These are phyloP conservation scores for Nesoenas mayeri DNA, from an alignment of 2,113 vertebrate genomes.

Conservation along the genomic window DNA sequence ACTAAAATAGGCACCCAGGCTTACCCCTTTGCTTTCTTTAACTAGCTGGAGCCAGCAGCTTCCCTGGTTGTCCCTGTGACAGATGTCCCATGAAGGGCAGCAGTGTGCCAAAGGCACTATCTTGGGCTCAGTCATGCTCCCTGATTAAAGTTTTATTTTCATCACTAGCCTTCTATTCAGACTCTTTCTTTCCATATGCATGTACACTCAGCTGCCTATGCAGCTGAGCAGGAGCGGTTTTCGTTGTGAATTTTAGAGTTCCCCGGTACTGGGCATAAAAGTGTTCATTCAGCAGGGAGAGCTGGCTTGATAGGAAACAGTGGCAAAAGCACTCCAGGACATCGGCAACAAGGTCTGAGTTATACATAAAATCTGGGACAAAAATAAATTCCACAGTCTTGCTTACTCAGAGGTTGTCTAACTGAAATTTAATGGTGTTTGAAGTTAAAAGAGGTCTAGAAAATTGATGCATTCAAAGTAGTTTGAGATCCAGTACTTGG, in stretches of 20 bases:
- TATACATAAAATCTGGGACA: neutral
- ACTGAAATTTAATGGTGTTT: neutral
- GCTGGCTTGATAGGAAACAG: neutral
- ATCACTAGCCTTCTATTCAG: neutral
- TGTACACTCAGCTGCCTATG: neutral
- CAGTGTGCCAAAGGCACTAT: neutral
- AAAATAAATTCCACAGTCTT: neutral
- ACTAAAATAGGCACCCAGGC: neutral
- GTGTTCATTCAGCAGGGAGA: neutral
- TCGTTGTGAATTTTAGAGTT: neutral
- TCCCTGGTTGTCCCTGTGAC: neutral
- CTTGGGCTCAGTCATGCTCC: neutral
- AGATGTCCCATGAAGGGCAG: neutral
- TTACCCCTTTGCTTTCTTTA: neutral
- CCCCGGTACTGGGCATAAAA: neutral
- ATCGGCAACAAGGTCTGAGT: neutral
- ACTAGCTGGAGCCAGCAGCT: neutral
- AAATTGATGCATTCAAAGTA: neutral
- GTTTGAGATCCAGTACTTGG: neutral
- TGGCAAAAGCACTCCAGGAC: neutral
- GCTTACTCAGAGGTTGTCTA: neutral
- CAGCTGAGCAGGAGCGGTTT: neutral
- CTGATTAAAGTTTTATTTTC: neutral
- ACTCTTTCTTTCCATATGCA: neutral
- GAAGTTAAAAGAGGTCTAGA: neutral